A percentile compares a stretch with the other conserved stretches of the same genome.
Evolutionary conservation across 1,140 invertebrate genomes (phyloP).

Genomic region (Centruroides vittatus): DNA sequence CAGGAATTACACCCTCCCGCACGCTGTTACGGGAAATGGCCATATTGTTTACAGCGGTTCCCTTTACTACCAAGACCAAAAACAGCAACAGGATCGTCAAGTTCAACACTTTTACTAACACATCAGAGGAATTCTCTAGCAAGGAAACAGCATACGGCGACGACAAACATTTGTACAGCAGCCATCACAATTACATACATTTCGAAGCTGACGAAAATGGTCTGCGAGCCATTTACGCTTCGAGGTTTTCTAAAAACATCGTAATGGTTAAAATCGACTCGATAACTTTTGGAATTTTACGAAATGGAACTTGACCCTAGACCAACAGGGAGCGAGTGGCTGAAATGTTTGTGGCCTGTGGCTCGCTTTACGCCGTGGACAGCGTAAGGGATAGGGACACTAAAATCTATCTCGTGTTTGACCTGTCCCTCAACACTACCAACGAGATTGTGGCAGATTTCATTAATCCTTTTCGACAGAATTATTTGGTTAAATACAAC

Average conservation of each 20-base stretch:
- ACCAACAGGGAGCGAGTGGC: constrained; percentile 62
- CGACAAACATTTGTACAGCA: constrained; percentile 42
- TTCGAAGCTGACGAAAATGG: constrained; percentile 84
- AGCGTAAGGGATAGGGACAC: constrained; percentile 63
- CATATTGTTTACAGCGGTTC: constrained; percentile 80
- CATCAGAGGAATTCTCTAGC: not conserved
- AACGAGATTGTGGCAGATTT: constrained; percentile 41
- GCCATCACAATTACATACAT: constrained; percentile 63
- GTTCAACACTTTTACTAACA: constrained; percentile 36
- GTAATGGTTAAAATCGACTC: constrained; percentile 58
- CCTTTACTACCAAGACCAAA: constrained; percentile 71
- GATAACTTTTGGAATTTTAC: constrained; percentile 44
- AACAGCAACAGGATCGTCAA: constrained; percentile 38
- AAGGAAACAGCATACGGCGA: constrained; percentile 28
- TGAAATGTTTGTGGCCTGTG: constrained; percentile 90
- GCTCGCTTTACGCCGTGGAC: constrained; percentile 80
- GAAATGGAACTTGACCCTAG: constrained; percentile 77
- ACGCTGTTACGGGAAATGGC: constrained; percentile 56
- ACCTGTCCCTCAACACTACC: constrained; percentile 58
- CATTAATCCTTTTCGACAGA: constrained; percentile 79
- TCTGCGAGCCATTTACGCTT: constrained; percentile 38
- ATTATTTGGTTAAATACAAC: constrained; percentile 84
- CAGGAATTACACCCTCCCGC: constrained; percentile 31
- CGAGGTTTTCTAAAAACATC: constrained; percentile 74
- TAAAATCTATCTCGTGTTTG: constrained; percentile 69